Percentiles rank a stretch among this genome's conserved stretches.
Evolutionary conservation across 92 coral and sea anemone genomes (phyloP).

Genomic region (Muricea muricata): DNA sequence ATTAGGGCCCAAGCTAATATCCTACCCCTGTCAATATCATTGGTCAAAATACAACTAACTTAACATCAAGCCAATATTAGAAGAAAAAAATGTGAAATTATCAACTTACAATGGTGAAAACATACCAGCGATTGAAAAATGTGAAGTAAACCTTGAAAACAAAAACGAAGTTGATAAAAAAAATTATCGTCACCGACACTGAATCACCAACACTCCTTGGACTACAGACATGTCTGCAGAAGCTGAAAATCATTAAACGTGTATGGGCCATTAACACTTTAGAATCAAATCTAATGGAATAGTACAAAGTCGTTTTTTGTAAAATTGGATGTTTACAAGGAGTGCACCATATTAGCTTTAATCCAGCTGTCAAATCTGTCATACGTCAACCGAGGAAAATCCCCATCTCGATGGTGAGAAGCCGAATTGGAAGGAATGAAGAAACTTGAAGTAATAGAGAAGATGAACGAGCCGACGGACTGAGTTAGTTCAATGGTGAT

Average conservation of each 20-base stretch:
- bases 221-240: neutral
- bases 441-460: conserved; percentile 2
- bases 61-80: neutral
- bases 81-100: conserved; percentile 21
- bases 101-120: conserved; percentile 33
- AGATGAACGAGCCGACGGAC: neutral
- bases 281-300: neutral
- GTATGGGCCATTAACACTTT: conserved; percentile 20
- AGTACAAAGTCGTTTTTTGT: neutral
- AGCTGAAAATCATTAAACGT: conserved; percentile 23
- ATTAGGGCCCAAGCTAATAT: conserved; percentile 35
- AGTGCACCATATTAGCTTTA: neutral
- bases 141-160: neutral
- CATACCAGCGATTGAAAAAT: neutral
- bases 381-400: neutral
- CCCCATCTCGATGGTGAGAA: neutral
- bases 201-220: conserved; percentile 36
- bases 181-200: conserved; percentile 21
- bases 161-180: conserved; percentile 5
- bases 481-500: neutral
- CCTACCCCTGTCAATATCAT: conserved; percentile 10
- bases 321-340: neutral
- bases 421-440: neutral
- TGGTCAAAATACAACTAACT: conserved; percentile 4
- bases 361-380: neutral